Conservation (phyloP, 2,888 invertebrate genomes). For the Idaea aversata region DNA sequence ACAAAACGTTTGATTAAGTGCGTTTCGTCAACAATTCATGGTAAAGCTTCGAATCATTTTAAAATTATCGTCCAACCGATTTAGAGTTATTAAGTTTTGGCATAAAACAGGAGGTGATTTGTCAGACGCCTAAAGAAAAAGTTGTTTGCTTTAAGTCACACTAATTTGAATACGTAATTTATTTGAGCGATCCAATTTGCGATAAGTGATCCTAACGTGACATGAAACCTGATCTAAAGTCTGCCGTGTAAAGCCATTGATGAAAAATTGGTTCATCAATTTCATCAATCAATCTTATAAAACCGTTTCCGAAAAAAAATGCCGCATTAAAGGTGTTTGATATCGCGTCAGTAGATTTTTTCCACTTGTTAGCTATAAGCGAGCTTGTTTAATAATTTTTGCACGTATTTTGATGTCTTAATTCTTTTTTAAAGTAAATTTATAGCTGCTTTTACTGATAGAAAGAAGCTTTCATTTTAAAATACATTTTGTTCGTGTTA, state of each 20-base stretch:
- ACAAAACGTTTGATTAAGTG: no score
- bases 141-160: slow-evolving; percentile 49
- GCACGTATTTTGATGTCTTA: neutral
- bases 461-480: neutral
- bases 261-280: neutral
- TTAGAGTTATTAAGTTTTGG: no score
- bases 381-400: neutral
- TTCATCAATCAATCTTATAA: neutral
- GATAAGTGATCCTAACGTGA: slow-evolving; percentile 21
- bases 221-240: slow-evolving; percentile 5
- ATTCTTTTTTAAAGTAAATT: neutral
- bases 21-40: no score
- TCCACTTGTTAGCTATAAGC: neutral
- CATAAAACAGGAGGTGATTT: neutral
- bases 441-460: no score
- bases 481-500: neutral
- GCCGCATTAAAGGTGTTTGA: neutral
- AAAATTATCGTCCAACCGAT: no score
- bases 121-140: slow-evolving; percentile 8
- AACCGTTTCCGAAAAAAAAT: neutral
- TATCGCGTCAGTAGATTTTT: neutral
- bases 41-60: no score
- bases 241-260: neutral
- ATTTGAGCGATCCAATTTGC: slow-evolving; percentile 31
- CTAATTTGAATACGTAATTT: slow-evolving; percentile 53